Base-by-base conservation (phyloP, 1,140 invertebrate genomes). In the Marisa cornuarietis region DNA sequence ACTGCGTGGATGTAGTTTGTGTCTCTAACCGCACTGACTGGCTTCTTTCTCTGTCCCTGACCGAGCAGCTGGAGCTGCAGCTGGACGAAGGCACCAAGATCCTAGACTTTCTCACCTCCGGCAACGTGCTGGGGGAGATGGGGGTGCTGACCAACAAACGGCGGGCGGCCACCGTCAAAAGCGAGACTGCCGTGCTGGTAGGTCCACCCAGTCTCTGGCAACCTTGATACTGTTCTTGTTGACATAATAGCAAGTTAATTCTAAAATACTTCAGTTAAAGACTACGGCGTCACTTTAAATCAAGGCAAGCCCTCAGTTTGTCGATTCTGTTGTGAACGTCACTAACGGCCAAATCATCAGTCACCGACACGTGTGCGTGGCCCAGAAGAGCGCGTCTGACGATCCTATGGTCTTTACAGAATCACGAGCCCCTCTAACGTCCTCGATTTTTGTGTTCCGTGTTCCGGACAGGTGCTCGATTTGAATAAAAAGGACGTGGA, bases 121-220 rank as follows among this genome's bases (percentile, higher is more conserved):
- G 91, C 11, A 90, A 88, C 58, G 88, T 92, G 4, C 86, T 92
- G 54, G 92, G 92, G 4, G 92, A 92, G 81, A 87, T 91, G 81
- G 89, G 91, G n/a, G 80, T 92, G 18, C 81, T 92, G 86, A 88
- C 69, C 9, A 61, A 68, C n/a, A 84, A 84, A 66, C 84, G 83
- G 3, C 82, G 90, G 49, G 88, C 87, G 63, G 89, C 89, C 4
- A 88, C 84, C 1, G 87, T 91, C 14, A 88, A 84, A 0, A 92
- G 91, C 82, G 92, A 92, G 81, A 92, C 92, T 9, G 83, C 85
- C 14, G 91, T 92, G 2, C 88, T 90, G 85, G 90, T 91, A 82
- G 63, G 76, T 58, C 31, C 31, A 69, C 18, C 49, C 24, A 13
- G 8, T 49, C 18, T 8, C 13, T 54, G 20, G 8, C 20, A 20